Base-by-base conservation (phyloP, 2,113 vertebrate genomes). In the Damaliscus lunatus region DNA sequence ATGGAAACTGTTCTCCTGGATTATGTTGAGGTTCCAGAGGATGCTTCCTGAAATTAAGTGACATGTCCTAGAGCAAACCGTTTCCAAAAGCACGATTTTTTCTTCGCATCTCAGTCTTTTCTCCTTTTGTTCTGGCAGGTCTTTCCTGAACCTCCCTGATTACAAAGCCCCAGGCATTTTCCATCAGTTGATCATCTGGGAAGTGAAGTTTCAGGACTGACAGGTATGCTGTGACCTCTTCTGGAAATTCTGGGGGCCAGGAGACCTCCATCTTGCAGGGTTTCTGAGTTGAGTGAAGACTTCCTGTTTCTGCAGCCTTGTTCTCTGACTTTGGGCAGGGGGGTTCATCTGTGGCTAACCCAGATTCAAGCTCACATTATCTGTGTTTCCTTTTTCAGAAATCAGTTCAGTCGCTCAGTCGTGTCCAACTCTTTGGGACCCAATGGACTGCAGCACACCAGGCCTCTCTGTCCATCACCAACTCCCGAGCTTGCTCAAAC, bases 31-130 rank as follows among this genome's bases (percentile, higher is more conserved):
- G 6, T 40, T 9, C 1, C 7, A n/a, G 95, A 81, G 53, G 17
- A 71, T 7, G 3, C 48, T 43, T 36, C 14, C 27, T 84, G 17
- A 50, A 23, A 25, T 52, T 60, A 53, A 31, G 33, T 14, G n/a
- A 11, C 2, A 0, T 0, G 43, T 36, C n/a, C 91, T 8, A 3
- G 3, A 10, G 6, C 9, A 33, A 53, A 31, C 7, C 3, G 1
- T 33, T 92, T 53, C 80, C 43, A 3, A 52, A 88, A 43, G 21
- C n/a, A 1, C 1, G 1, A 6, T 25, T 46, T 29, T 16, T n/a
- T 3, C 2, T 13, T 33, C 2, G 0, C 82, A 14, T 25, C 17
- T 60, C 6, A 21, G 0, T 4, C 17, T 29, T 50, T 19, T 3
- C 50, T 60, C 15, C 50, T 59, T 33, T 40, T 40, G 74, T 8